Percentiles rank a stretch among this genome's conserved stretches.
Conservation (phyloP, 1,140 invertebrate genomes). For the Drosophila lini region DNA sequence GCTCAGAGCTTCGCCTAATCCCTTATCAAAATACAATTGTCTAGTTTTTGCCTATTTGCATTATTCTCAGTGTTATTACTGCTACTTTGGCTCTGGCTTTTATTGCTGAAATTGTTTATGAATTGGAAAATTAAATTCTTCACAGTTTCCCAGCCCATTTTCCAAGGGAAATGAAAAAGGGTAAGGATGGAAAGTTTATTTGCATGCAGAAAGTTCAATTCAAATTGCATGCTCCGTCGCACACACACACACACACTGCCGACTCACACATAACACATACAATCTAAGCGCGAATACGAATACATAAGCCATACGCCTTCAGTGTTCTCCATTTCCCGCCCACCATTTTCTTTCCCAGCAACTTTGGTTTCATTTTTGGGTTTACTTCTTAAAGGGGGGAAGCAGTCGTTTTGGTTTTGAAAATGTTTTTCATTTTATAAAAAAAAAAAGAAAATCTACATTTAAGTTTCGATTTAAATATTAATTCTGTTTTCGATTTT, state of each 20-base stretch:
- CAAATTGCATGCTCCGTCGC: constrained; percentile 72
- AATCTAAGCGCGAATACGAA: constrained; percentile 13
- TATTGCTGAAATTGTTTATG: constrained; percentile 79
- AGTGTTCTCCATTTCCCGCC: constrained; percentile 1
- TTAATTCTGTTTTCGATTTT: too few species aligned
- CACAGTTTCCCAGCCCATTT: constrained; percentile 26
- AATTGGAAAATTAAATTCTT: constrained; percentile 79
- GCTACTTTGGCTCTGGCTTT: constrained; percentile 65
- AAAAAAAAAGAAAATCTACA: neutral
- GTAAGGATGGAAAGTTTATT: constrained; percentile 60
- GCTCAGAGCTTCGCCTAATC: neutral
- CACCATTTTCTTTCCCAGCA: constrained; percentile 17
- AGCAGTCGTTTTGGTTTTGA: neutral
- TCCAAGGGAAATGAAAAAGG: neutral
- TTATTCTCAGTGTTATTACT: constrained; percentile 72
- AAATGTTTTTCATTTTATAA: neutral
- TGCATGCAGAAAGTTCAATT: constrained; percentile 75
- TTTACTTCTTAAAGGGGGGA: neutral
- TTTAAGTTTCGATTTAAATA: too few species aligned
- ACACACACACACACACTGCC: constrained; percentile 34
- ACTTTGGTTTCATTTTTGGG: constrained; percentile 12
- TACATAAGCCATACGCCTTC: neutral
- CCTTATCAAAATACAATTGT: neutral
- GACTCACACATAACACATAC: constrained; percentile 4
- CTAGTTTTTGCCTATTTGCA: constrained; percentile 44